Conservation (phyloP, 2,113 vertebrate species). For the Spheniscus mendiculus region DNA sequence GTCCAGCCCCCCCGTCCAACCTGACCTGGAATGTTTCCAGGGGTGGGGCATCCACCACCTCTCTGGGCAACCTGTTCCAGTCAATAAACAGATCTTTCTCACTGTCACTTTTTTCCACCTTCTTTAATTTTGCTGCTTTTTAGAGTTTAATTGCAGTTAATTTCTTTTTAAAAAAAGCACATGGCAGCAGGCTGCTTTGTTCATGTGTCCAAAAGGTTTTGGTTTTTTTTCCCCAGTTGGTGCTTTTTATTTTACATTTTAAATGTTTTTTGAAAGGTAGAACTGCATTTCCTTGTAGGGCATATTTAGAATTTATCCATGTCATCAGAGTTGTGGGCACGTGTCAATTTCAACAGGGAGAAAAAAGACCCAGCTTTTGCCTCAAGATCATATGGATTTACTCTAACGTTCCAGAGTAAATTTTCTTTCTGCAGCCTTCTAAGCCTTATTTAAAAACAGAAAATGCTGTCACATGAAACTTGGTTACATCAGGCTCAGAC, state of each 20-base stretch:
- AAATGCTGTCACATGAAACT: neutral
- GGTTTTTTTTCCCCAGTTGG: neutral
- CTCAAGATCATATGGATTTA: neutral
- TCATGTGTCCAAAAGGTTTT: neutral
- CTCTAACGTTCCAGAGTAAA: neutral
- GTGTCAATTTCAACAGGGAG: neutral
- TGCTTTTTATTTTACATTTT: neutral
- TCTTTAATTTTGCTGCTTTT: neutral
- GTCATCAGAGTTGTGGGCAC: neutral
- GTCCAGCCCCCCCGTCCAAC: neutral
- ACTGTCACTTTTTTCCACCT: neutral
- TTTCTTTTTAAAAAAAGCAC: neutral
- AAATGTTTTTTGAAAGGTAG: neutral
- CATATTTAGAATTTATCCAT: fast-evolving
- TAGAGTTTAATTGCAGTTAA: neutral
- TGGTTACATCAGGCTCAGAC: neutral
- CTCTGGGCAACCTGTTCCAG: too few relatives aligned
- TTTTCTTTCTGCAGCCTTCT: neutral
- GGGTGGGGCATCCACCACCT: too few relatives aligned
- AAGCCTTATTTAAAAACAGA: neutral
- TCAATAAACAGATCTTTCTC: neutral
- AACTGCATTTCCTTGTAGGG: neutral
- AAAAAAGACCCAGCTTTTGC: neutral
- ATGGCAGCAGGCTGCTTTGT: fast-evolving
- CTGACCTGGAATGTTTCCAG: neutral